A percentile compares a stretch with the other conserved stretches of the same genome.
phyloP scores from a whole-genome alignment of 2,888 invertebrate species.

The Caenorhabditis sinica region DNA sequence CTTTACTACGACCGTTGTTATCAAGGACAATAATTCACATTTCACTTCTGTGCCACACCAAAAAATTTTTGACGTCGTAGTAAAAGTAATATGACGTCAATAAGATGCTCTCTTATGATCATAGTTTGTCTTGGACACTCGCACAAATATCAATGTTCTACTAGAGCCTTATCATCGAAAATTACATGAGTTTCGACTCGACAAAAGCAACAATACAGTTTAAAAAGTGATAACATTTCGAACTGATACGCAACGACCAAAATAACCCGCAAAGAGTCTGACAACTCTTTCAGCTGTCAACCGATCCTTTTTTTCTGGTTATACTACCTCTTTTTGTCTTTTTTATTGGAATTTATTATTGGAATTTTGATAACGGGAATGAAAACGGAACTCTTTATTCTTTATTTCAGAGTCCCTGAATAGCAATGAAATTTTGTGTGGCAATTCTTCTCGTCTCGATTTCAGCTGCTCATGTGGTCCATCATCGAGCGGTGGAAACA shows the following conservation, averaged over 20 bases:
- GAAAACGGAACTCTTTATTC: too few relatives aligned
- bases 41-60: neutral
- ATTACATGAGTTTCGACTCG: constrained; percentile 6
- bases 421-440: neutral
- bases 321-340: neutral
- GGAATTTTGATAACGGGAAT: too few relatives aligned
- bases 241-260: constrained; percentile 19
- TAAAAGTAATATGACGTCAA: constrained; percentile 25
- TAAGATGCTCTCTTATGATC: constrained; percentile 13
- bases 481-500: neutral
- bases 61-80: constrained; percentile 2
- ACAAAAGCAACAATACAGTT: constrained; percentile 20
- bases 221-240: neutral
- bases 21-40: too few relatives aligned
- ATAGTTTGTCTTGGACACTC: constrained; percentile 40
- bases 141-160: constrained; percentile 35
- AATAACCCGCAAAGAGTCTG: constrained; percentile 11
- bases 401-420: neutral
- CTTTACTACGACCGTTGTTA: too few relatives aligned
- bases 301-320: neutral
- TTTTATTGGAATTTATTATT: neutral
- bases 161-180: constrained; percentile 13
- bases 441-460: neutral
- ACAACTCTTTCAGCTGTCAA: neutral
- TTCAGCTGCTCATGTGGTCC: neutral